These are phyloP conservation scores for Thripadectes ignobilis DNA, from an alignment of 2,797 vertebrate genomes.

Conservation along the genomic window DNA sequence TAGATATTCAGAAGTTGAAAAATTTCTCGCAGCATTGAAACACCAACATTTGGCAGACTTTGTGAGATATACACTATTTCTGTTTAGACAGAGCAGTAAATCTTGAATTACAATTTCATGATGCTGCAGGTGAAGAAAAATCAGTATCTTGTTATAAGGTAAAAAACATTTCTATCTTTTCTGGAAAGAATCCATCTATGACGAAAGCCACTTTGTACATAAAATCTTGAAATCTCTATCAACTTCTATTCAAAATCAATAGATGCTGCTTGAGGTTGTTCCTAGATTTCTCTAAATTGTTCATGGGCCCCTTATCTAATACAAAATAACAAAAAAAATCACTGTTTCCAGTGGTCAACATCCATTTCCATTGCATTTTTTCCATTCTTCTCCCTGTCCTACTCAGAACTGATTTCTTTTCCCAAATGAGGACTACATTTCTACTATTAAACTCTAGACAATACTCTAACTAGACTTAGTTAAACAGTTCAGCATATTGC, in stretches of 20 bases:
- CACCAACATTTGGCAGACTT: neutral
- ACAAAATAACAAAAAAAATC: neutral
- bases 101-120: neutral
- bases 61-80: neutral
- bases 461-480: neutral
- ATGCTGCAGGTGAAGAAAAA: neutral
- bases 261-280: neutral
- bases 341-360: neutral
- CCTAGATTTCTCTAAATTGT: neutral
- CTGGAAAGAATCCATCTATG: neutral
- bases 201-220: neutral
- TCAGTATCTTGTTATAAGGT: neutral
- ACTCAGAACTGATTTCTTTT: neutral
- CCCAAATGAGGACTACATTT: neutral
- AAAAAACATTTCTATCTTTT: neutral
- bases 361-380: neutral
- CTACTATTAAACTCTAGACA: neutral
- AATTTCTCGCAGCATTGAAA: neutral
- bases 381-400: neutral
- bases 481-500: neutral
- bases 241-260: neutral
- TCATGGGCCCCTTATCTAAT: neutral
- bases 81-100: neutral
- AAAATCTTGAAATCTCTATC: neutral
- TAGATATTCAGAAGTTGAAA: neutral